Evolutionary conservation across 1,140 invertebrate species (phyloP).

Genomic region (Formica selysi): DNA sequence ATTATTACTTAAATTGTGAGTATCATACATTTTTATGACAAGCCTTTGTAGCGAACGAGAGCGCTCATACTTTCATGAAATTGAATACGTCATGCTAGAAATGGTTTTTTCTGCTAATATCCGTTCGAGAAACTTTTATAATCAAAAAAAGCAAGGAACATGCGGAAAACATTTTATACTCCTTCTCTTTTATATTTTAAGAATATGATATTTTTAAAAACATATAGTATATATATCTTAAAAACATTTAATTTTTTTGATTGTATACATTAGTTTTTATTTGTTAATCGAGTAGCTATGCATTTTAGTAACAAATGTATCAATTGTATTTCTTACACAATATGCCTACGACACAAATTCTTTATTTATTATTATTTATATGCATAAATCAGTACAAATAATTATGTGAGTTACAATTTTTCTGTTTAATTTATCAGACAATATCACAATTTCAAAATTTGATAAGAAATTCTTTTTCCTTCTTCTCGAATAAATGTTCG

Average conservation of each 20-base stretch:
- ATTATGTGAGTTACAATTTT: background rate
- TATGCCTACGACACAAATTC: no score
- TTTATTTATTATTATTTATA: background rate
- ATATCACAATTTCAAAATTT: background rate
- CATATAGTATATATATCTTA: no score
- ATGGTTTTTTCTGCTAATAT: conserved; percentile 40
- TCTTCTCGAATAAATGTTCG: conserved; percentile 21
- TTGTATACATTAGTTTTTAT: background rate
- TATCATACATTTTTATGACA: conserved; percentile 29
- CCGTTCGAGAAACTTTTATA: background rate
- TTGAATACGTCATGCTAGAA: conserved; percentile 50
- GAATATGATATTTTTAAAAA: background rate
- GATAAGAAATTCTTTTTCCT: background rate
- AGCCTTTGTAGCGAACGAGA: conserved; percentile 47
- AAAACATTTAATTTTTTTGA: background rate
- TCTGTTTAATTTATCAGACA: background rate
- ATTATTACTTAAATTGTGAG: conserved; percentile 53
- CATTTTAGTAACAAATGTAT: background rate
- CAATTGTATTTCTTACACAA: no score
- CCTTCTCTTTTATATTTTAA: background rate
- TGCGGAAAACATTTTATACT: background rate
- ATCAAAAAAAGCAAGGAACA: conserved; percentile 28
- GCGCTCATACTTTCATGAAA: conserved; percentile 27
- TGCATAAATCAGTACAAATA: background rate
- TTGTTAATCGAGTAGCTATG: background rate